Evolutionary conservation across 2,113 vertebrate genomes (phyloP), one percentile per base, ranked within the genome.

Genomic region (Eupsittula cactorum): DNA sequence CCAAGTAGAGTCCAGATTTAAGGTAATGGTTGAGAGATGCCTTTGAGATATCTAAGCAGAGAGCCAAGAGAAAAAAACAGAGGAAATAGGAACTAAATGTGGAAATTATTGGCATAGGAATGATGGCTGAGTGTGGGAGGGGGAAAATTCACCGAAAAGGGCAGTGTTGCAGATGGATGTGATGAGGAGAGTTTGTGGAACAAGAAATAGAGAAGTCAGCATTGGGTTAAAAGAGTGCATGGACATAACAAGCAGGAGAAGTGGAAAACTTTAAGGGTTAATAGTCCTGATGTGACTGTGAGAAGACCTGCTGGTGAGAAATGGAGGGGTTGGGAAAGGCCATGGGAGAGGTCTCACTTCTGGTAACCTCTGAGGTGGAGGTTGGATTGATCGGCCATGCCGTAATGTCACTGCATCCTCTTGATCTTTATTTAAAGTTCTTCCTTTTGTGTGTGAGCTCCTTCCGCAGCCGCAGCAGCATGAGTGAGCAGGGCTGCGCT

Each of bases 401-500:
- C 46, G 44, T 94, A 86, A 70, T 92, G 88, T 75, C 78, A 0
- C 82, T 65, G 71, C 55, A 69, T 93, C 62, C 1, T 17, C 85
- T 95, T 96, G 92, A 92, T 96, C 95, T 97, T 95, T 95, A 92
- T 87, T 84, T 97, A 95, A 95, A 95, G 69, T 68, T 89, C 74
- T 78, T 91, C 70, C 90, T 92, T 97, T 94, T 94, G 82, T 88
- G 57, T 16, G 0, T 64, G 59, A 85, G 82, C 83, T 91, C 64
- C 65, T 74, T 83, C 29, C 73, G 24, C 47, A 75, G 9, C 57
- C 81, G 73, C 74, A 31, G 90, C 83, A 57, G 52, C 6, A 47
- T 17, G 27, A 79, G 57, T 3, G 24, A 86, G 68, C 69, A 25
- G 59, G 71, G 93, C 84, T 93, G 91, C 53, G 31, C 8, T 82